These are phyloP conservation scores for Brachylomia viminalis DNA, from an alignment of 2,888 invertebrate genomes.

Conservation along the genomic window DNA sequence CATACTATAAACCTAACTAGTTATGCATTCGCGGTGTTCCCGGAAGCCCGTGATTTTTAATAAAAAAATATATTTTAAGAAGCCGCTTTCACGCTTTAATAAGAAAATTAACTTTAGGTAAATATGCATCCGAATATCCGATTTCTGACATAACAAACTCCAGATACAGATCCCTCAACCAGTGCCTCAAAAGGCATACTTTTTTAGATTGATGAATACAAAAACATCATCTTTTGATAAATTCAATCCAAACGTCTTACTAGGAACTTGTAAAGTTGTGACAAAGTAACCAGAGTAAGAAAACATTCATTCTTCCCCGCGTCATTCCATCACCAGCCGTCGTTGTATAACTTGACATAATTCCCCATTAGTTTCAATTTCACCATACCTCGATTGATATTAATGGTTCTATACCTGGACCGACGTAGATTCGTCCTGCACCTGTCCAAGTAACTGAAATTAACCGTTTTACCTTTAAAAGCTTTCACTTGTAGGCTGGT, in stretches of 20 bases:
- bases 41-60: no score
- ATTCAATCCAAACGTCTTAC: background rate
- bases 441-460: conserved; percentile 67
- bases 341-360: background rate
- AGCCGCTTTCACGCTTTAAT: no score
- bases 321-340: background rate
- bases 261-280: background rate
- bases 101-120: no score
- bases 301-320: no score
- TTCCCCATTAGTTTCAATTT: conserved; percentile 49
- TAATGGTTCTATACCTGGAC: conserved; percentile 33
- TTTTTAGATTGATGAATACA: background rate
- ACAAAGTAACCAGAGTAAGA: background rate
- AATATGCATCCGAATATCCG: no score
- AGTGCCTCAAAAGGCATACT: background rate
- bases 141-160: no score
- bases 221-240: background rate
- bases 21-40: no score
- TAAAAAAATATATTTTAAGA: no score
- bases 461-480: conserved; percentile 63
- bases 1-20: no score
- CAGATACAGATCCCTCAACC: no score
- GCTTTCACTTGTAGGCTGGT: conserved; percentile 51
- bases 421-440: conserved; percentile 32
- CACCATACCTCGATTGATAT: conserved; percentile 38